phyloP scores from a whole-genome alignment of 2,888 invertebrate species.

The Lordiphosa andalusiaca region DNA sequence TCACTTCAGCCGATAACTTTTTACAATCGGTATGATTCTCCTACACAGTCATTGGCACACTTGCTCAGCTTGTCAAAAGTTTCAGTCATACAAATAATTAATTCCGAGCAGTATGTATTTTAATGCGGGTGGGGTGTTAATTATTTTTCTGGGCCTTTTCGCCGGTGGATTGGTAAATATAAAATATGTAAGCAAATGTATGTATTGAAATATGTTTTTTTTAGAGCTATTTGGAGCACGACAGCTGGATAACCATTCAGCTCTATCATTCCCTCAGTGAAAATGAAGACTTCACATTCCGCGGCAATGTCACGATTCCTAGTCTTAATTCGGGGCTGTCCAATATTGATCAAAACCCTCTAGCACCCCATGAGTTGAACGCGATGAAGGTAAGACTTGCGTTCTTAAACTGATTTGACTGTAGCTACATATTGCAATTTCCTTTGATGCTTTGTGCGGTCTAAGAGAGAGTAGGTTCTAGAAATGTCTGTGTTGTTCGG shows the following conservation, averaged over 20 bases:
- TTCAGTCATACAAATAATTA: conserved; percentile 4
- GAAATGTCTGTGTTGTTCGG: no score
- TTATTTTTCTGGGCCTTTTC: conserved; percentile 36
- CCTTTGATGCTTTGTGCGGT: no score
- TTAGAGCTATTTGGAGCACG: conserved; percentile 85
- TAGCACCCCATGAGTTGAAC: conserved; percentile 82
- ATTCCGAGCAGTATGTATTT: conserved; percentile 11
- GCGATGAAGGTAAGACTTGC: conserved; percentile 82
- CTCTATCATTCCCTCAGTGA: conserved; percentile 85
- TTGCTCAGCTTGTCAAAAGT: conserved; percentile 1
- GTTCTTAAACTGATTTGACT: no score
- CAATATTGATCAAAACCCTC: conserved; percentile 83
- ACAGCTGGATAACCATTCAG: conserved; percentile 87
- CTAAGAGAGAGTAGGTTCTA: no score
- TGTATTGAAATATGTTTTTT: background rate
- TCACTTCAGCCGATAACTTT: no score
- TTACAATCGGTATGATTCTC: background rate
- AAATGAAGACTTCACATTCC: conserved; percentile 82
- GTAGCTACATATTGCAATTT: no score
- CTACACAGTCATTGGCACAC: background rate
- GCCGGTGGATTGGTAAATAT: conserved; percentile 33
- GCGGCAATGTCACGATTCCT: conserved; percentile 87
- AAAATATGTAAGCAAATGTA: background rate
- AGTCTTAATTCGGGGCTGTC: conserved; percentile 86
- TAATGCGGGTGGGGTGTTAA: background rate